Evolutionary conservation across 2,113 vertebrate genomes (phyloP).

Genomic region (Dicerorhinus sumatrensis): DNA sequence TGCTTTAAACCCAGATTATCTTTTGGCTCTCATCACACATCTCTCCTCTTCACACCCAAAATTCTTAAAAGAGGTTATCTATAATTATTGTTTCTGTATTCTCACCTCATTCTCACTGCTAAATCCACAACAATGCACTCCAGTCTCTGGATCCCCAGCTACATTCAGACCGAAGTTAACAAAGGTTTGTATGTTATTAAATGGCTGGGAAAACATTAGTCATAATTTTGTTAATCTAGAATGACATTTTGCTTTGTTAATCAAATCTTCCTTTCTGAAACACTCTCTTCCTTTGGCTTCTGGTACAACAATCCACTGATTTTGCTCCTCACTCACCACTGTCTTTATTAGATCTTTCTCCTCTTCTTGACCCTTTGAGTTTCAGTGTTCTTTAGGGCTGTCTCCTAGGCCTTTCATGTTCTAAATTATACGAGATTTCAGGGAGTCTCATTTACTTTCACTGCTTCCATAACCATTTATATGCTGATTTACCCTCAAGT

Average conservation of each 20-base stretch:
- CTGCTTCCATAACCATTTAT: conserved; percentile 51
- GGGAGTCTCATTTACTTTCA: conserved; percentile 57
- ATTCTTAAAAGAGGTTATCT: neutral
- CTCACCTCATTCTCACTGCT: neutral
- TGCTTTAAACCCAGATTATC: neutral
- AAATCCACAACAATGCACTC: conserved; percentile 1
- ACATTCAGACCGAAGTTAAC: neutral
- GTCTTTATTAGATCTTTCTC: neutral
- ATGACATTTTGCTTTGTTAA: neutral
- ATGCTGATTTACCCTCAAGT: conserved; percentile 19
- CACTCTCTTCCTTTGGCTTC: neutral
- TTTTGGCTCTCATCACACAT: neutral
- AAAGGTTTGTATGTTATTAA: conserved; percentile 13
- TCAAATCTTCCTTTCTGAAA: neutral
- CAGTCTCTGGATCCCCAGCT: neutral
- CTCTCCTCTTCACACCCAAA: neutral
- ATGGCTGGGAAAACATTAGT: neutral
- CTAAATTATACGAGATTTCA: conserved; percentile 11
- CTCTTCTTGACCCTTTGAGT: neutral
- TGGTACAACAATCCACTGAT: neutral
- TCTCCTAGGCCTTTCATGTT: conserved; percentile 27
- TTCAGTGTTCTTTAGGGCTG: conserved; percentile 14
- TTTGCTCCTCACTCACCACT: neutral
- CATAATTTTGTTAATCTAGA: neutral
- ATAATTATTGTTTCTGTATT: neutral